These are phyloP conservation scores for Murina feae DNA, from an alignment of 2,113 vertebrate species.

Conservation along the genomic window DNA sequence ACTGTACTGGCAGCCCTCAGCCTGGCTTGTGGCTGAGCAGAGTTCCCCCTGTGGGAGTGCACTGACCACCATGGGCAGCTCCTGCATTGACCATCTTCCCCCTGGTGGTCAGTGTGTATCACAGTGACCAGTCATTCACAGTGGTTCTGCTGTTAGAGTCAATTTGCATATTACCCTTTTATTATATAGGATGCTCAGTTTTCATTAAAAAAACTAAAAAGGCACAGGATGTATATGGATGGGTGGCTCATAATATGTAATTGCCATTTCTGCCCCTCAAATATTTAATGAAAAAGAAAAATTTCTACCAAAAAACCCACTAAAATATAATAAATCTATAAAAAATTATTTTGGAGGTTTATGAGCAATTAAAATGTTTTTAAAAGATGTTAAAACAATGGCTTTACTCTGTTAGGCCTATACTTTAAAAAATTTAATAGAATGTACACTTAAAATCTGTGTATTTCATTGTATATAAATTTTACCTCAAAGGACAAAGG, in stretches of 20 bases:
- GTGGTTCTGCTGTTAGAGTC: no score
- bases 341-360: neutral
- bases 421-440: neutral
- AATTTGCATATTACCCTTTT: no score
- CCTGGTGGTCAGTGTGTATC: no score
- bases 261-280: neutral
- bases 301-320: neutral
- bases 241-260: neutral
- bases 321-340: neutral
- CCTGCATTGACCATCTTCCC: no score
- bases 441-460: neutral
- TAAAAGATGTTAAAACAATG: neutral
- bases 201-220: constrained; percentile 11
- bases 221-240: neutral
- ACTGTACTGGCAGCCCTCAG: no score
- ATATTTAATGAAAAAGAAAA: neutral
- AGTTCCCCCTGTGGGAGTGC: no score
- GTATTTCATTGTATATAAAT: neutral
- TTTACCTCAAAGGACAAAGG: neutral
- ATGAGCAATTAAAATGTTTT: constrained; percentile 28
- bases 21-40: no score
- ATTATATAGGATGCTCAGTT: no score
- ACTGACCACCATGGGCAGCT: no score
- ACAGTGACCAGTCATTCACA: no score
- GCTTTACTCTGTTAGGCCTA: neutral